Percentiles rank a stretch among this genome's conserved stretches.
These are phyloP conservation scores for Acanthurus leucopareius DNA, from an alignment of 2,797 vertebrate genomes.

Conservation along the genomic window DNA sequence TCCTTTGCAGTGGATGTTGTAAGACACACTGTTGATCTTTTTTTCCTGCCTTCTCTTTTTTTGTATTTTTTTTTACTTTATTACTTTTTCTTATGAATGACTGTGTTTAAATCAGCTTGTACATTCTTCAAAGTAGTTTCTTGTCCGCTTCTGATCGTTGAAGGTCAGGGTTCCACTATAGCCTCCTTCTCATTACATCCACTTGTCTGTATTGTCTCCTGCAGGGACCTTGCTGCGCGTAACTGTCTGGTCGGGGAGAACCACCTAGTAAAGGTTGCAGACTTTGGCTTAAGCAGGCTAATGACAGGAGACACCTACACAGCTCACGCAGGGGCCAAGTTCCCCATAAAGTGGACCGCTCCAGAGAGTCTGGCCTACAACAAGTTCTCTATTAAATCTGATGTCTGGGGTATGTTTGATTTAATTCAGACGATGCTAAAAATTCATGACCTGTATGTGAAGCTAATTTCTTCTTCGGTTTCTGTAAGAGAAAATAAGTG, in stretches of 20 bases:
- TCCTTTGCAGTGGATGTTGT: constrained; percentile 18
- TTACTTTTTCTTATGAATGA: background rate
- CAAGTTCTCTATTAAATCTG: constrained; percentile 99
- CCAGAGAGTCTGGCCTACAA: constrained; percentile 99
- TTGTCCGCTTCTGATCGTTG: background rate
- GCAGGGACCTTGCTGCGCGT: constrained; percentile 95
- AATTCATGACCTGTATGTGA: background rate
- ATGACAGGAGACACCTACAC: constrained; percentile 99
- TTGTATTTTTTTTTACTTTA: too few relatives aligned
- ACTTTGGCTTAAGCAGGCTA: constrained; percentile 96
- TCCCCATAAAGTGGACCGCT: constrained; percentile 99
- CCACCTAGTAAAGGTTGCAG: constrained; percentile 99
- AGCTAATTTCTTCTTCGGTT: constrained; percentile 1
- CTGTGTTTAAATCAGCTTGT: background rate
- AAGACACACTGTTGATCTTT: background rate
- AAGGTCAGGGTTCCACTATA: background rate
- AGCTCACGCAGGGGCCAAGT: constrained; percentile 96
- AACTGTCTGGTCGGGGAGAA: constrained; percentile 99
- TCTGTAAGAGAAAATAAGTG: background rate
- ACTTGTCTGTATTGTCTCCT: constrained; percentile 29
- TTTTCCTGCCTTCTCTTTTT: too few relatives aligned
- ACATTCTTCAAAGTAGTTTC: background rate
- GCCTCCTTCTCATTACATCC: background rate
- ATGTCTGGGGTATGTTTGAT: constrained; percentile 94
- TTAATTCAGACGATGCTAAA: background rate